phyloP scores from a whole-genome alignment of 2,888 invertebrate species.

The Antheraea assamensis region DNA sequence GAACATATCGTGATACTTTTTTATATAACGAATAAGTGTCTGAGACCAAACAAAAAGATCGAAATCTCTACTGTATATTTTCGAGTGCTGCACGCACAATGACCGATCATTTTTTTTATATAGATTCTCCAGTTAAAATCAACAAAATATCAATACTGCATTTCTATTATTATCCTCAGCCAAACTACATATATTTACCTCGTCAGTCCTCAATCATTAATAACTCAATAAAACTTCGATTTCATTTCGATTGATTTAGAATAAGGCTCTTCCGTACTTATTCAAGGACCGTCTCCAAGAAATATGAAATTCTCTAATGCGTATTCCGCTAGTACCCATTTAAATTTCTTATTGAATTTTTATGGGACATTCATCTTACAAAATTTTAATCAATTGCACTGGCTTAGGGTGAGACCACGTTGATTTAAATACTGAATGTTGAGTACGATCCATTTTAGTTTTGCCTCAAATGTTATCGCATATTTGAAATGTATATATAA shows the following conservation, averaged over 20 bases:
- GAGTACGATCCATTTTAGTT: background rate
- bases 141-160: too few species aligned
- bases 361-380: background rate
- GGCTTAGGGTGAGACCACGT: background rate
- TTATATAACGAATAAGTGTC: too few species aligned
- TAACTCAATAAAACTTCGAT: background rate
- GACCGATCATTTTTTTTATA: too few species aligned
- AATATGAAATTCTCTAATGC: constrained; percentile 27
- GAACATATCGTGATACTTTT: too few species aligned
- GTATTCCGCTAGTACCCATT: constrained; percentile 16
- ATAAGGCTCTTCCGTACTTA: constrained; percentile 13
- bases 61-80: too few species aligned
- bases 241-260: background rate
- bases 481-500: too few species aligned
- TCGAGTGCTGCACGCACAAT: too few species aligned
- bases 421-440: background rate
- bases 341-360: constrained; percentile 22
- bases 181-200: background rate
- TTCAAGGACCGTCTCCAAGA: constrained; percentile 19
- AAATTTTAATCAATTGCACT: background rate
- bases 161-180: too few species aligned
- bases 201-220: background rate
- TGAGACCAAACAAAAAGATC: too few species aligned
- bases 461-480: too few species aligned
- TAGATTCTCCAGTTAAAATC: too few species aligned